A percentile compares a stretch with the other conserved stretches of the same genome.
These are phyloP conservation scores for Chrysomallon squamiferum DNA, from an alignment of 1,140 invertebrate species.

Conservation along the genomic window DNA sequence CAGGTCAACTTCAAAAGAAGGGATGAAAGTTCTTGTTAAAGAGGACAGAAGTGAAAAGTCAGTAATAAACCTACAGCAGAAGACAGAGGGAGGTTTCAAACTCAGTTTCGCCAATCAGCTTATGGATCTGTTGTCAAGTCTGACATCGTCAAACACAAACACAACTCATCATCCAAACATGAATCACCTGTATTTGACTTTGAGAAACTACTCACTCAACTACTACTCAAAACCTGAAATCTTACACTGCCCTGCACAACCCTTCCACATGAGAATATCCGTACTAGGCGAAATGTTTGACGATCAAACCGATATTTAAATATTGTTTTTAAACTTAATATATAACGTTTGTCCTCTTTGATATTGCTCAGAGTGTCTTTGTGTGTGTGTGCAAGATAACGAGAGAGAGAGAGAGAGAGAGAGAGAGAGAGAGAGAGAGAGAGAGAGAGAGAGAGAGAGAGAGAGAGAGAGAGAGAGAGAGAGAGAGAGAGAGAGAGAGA, in stretches of 20 bases:
- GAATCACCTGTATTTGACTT: slow-evolving; percentile 69
- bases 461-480: no score
- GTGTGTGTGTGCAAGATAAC: no score
- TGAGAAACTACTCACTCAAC: slow-evolving; percentile 64
- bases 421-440: no score
- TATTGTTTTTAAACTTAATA: no score
- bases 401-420: no score
- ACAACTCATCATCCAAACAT: slow-evolving; percentile 66
- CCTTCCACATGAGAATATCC: slow-evolving; percentile 76
- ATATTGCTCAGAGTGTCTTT: no score
- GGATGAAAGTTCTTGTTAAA: background rate
- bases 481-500: no score
- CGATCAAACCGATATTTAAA: no score
- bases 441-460: no score
- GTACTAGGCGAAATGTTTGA: slow-evolving; percentile 72
- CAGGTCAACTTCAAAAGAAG: no score
- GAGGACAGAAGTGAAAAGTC: background rate
- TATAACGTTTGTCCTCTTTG: no score
- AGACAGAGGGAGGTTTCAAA: slow-evolving; percentile 4
- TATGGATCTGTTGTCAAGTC: slow-evolving; percentile 12
- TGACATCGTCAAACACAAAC: slow-evolving; percentile 20
- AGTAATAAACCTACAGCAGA: slow-evolving; percentile 1
- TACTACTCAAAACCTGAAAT: slow-evolving; percentile 69
- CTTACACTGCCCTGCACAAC: slow-evolving; percentile 73
- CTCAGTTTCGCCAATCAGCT: slow-evolving; percentile 19